These are phyloP conservation scores for Nesogale talazaci DNA, from an alignment of 2,113 vertebrate species.

Conservation along the genomic window DNA sequence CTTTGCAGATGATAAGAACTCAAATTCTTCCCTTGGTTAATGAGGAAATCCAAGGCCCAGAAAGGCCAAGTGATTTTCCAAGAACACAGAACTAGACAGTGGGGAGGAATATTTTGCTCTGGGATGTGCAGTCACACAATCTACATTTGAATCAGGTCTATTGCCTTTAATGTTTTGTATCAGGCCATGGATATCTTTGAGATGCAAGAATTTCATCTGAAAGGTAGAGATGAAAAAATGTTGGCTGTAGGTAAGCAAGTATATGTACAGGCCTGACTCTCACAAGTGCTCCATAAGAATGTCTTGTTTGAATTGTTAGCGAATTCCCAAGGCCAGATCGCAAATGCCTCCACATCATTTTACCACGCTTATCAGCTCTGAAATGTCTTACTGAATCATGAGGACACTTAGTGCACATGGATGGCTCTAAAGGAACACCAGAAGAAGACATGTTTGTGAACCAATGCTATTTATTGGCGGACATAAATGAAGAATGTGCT, in stretches of 20 bases:
- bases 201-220: not conserved
- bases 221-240: slow-evolving; percentile 19
- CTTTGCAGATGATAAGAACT: not conserved
- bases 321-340: not conserved
- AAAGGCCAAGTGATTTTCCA: not conserved
- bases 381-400: not conserved
- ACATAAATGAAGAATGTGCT: not conserved
- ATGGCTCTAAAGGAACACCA: not conserved
- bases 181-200: not conserved
- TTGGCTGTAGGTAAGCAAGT: not conserved
- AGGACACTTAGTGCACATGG: too few relatives aligned
- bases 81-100: not conserved
- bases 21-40: not conserved
- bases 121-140: not conserved
- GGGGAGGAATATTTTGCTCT: not conserved
- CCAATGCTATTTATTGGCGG: not conserved
- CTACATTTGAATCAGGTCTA: not conserved
- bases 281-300: not conserved
- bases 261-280: not conserved
- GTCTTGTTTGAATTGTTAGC: not conserved
- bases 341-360: not conserved
- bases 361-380: not conserved
- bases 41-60: not conserved
- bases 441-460: not conserved
- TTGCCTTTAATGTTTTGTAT: not conserved